Conservation (phyloP, 2,888 invertebrate species). For the Anoplius nigerrimus region DNA sequence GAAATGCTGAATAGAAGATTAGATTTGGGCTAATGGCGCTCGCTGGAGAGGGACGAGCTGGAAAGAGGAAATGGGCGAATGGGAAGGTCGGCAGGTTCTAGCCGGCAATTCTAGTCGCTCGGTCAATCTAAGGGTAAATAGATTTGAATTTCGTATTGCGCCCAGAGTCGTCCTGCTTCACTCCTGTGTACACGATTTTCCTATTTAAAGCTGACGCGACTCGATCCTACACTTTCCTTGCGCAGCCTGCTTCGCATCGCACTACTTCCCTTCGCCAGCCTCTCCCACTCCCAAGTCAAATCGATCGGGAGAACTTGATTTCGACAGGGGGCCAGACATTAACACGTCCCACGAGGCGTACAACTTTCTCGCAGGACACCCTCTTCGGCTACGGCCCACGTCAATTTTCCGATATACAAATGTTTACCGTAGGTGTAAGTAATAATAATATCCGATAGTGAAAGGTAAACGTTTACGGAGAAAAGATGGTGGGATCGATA, state of each 20-base stretch:
- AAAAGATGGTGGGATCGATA: constrained; percentile 46
- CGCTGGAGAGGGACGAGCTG: constrained; percentile 24
- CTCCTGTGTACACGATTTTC: no score
- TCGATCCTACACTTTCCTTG: no score
- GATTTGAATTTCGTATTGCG: constrained; percentile 38
- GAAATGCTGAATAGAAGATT: constrained; percentile 62
- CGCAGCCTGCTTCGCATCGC: no score
- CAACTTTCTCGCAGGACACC: constrained; percentile 15
- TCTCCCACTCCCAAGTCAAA: no score
- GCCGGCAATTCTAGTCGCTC: constrained; percentile 22
- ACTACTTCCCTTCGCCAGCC: no score
- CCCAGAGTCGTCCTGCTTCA: background rate
- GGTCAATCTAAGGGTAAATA: constrained; percentile 48
- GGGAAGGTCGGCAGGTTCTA: constrained; percentile 21
- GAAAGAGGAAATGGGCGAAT: constrained; percentile 10
- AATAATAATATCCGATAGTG: constrained; percentile 51
- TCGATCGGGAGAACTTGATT: no score
- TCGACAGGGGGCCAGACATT: background rate
- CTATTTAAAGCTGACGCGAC: no score
- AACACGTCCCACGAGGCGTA: constrained; percentile 20
- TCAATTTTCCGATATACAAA: constrained; percentile 51
- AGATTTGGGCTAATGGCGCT: constrained; percentile 58
- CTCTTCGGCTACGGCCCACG: constrained; percentile 5
- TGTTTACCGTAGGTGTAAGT: constrained; percentile 48
- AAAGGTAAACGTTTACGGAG: constrained; percentile 52